A percentile compares a stretch with the other conserved stretches of the same genome.
Evolutionary conservation across 2,888 invertebrate genomes (phyloP).

Genomic region (Pimpla rufipes): DNA sequence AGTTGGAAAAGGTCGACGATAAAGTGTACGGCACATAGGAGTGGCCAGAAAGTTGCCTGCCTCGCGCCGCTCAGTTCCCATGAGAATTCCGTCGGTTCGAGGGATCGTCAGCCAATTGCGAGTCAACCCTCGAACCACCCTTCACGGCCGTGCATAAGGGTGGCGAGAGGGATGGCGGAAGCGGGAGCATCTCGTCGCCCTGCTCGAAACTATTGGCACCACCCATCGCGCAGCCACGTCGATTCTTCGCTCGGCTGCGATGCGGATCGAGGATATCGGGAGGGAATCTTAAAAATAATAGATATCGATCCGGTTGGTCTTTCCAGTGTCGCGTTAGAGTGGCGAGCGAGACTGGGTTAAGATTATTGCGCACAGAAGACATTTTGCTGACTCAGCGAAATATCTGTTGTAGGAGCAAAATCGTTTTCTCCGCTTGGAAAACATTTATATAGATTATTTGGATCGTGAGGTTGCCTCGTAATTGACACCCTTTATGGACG

Average conservation of each 20-base stretch:
- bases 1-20: slow-evolving; percentile 39
- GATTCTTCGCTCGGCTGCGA: slow-evolving; percentile 10
- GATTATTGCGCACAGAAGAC: no score
- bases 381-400: no score
- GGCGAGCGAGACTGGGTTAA: no score
- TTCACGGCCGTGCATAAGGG: slow-evolving; percentile 48
- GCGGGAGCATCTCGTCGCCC: not conserved
- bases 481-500: no score
- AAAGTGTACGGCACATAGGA: slow-evolving; percentile 56
- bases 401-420: no score
- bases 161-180: slow-evolving; percentile 6
- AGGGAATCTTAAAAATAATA: not conserved
- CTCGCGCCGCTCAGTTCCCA: slow-evolving; percentile 60
- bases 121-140: slow-evolving; percentile 67
- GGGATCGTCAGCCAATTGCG: slow-evolving; percentile 67
- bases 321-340: not conserved
- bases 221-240: slow-evolving; percentile 24
- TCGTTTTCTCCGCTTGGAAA: no score
- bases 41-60: slow-evolving; percentile 66
- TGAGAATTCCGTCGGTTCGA: slow-evolving; percentile 60
- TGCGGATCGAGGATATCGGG: not conserved
- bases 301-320: not conserved
- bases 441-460: not conserved
- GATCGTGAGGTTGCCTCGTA: no score
- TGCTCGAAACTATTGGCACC: slow-evolving; percentile 32